Evolutionary conservation across 2,113 vertebrate species (phyloP), one percentile per base, ranked within the genome.

Genomic region (chimpanzee (Pan troglodytes)): DNA sequence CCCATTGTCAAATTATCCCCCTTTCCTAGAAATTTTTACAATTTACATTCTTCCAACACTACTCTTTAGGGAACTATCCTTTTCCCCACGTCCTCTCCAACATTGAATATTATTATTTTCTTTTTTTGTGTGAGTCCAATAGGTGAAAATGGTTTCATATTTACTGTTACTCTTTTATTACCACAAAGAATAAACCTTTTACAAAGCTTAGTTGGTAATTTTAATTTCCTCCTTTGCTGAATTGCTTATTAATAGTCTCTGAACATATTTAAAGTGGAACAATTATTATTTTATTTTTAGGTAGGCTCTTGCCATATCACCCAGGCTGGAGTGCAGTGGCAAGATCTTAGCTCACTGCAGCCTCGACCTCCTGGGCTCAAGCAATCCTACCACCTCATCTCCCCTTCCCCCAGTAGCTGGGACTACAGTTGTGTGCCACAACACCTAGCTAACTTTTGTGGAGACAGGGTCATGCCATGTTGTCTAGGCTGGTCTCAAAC

Each of bases 141-240:
- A 68, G 32, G 16, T 79, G 40, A 92, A 96, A 84, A 82, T 22
- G 38, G 35, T 48, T 68, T 20, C 14, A 25, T 20, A 81, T 55
- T 92, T 92, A 70, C 52, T 84, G 91, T 67, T 76, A 64, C 7
- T 55, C 83, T 61, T 78, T 85, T 75, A 61, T 75, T 89, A 78
- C 67, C 82, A 82, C 27, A 35, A 82, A 96, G 40, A 96, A 82
- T n/a, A 75, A 86, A 86, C 12, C 50, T 94, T 90, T 95, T 73
- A 48, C 50, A 87, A 81, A 57, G 40, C 9, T 55, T 80, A 93
- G 9, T 40, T 40, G 40, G 25, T 75, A 35, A 96, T 95, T 90
- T 81, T 55, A 76, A 78, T 48, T 87, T 87, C 43, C 55, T 94
- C 38, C 64, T 88, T 79, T 82, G 45, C 55, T 50, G 50, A 90